phyloP scores from a whole-genome alignment of 2,113 vertebrate genomes.

The Burhinus bistriatus region DNA sequence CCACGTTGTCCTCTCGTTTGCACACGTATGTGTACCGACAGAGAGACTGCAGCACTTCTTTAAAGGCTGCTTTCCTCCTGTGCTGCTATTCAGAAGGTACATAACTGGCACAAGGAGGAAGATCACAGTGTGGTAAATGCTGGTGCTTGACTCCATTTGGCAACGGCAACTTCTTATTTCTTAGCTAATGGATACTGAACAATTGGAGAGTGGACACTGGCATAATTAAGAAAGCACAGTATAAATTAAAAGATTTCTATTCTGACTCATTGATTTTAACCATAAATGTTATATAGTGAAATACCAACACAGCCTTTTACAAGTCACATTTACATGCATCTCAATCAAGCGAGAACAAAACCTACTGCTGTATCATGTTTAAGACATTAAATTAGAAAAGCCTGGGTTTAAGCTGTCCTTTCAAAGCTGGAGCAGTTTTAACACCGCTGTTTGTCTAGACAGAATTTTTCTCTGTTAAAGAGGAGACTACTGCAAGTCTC shows the following conservation, averaged over 20 bases:
- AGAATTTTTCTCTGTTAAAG: neutral
- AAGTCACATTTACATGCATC: neutral
- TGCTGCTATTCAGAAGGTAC: neutral
- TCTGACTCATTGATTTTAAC: neutral
- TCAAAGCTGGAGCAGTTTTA: neutral
- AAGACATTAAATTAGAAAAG: neutral
- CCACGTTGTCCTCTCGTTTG: neutral
- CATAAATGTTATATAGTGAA: neutral
- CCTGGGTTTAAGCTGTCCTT: neutral
- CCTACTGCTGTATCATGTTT: neutral
- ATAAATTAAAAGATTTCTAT: neutral
- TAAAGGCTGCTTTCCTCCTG: neutral
- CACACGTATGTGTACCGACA: neutral
- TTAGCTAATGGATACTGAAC: neutral
- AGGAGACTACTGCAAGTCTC: neutral
- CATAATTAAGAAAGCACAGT: neutral
- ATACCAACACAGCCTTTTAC: neutral
- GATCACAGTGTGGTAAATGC: neutral
- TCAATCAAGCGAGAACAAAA: neutral
- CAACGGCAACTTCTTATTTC: neutral
- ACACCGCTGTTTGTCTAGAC: neutral
- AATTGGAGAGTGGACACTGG: neutral
- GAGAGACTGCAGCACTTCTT: neutral
- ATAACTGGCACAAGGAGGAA: neutral
- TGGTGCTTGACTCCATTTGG: neutral